These are phyloP conservation scores for Cisticola juncidis DNA, from an alignment of 2,113 vertebrate genomes.

Conservation along the genomic window DNA sequence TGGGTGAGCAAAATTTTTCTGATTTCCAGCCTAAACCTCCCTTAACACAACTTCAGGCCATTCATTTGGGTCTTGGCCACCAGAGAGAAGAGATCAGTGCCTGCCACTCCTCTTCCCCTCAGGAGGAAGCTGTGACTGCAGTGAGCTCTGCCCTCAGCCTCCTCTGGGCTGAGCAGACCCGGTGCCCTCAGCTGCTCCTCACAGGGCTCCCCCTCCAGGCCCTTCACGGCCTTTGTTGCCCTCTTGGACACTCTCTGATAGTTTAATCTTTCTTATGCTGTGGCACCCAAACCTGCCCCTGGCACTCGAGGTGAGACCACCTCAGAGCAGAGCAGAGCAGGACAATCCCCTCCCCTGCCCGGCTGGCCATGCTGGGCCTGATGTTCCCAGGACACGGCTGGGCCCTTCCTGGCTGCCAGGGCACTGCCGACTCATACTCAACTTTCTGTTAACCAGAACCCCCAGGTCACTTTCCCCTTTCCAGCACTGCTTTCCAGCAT, in stretches of 20 bases:
- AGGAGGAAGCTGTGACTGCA: neutral
- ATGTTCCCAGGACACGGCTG: rapidly evolving
- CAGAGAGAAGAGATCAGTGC: neutral
- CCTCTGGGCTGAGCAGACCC: neutral
- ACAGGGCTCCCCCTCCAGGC: neutral
- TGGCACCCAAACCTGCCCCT: neutral
- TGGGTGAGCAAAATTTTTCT: neutral
- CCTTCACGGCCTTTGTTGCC: neutral
- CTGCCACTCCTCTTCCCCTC: neutral
- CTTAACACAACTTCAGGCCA: neutral
- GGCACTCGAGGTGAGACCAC: neutral
- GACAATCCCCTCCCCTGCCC: neutral
- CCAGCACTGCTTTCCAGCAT: neutral
- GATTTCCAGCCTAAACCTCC: neutral
- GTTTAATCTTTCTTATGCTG: neutral
- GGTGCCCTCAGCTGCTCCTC: neutral
- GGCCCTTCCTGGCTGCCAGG: neutral
- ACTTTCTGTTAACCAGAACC: neutral
- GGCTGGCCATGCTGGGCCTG: rapidly evolving
- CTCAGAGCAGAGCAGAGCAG: rapidly evolving
- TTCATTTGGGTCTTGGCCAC: neutral
- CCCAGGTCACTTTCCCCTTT: neutral
- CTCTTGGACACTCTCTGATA: neutral
- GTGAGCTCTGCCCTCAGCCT: neutral
- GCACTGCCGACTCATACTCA: neutral